These are phyloP conservation scores for Pterocles gutturalis DNA, from an alignment of 2,113 vertebrate genomes.

Conservation along the genomic window DNA sequence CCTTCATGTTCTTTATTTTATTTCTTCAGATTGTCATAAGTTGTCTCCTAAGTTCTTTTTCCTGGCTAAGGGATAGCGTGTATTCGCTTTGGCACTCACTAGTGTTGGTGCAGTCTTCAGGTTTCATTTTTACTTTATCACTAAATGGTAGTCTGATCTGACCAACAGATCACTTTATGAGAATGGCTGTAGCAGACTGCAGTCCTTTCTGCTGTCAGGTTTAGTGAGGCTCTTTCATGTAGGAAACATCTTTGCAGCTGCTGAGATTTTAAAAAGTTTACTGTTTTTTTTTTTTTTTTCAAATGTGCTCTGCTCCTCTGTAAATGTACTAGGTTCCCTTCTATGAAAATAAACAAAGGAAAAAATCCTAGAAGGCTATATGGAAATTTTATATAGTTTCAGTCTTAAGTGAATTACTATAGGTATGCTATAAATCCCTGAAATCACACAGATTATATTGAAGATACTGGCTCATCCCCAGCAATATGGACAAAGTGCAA, in stretches of 20 bases:
- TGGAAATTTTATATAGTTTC: not conserved
- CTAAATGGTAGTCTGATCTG: not conserved
- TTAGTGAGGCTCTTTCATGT: not conserved
- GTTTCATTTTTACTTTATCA: not conserved
- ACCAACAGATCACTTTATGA: not conserved
- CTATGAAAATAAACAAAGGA: not conserved
- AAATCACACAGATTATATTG: not conserved
- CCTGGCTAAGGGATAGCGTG: not conserved
- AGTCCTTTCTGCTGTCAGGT: not conserved
- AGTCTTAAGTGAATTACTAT: not conserved
- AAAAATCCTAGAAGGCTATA: not conserved
- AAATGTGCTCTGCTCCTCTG: not conserved
- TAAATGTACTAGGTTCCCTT: not conserved
- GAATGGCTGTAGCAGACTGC: not conserved
- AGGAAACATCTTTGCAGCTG: not conserved
- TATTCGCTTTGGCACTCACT: not conserved
- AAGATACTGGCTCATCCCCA: not conserved
- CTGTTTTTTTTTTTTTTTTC: not conserved
- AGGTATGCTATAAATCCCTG: not conserved
- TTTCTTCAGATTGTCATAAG: not conserved
- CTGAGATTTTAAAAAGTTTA: not conserved
- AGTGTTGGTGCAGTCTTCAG: not conserved
- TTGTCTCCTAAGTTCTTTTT: not conserved
- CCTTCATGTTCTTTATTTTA: not conserved
- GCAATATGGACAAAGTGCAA: not conserved